Conservation (phyloP, 1,140 invertebrate species). For the Conus ventricosus region DNA sequence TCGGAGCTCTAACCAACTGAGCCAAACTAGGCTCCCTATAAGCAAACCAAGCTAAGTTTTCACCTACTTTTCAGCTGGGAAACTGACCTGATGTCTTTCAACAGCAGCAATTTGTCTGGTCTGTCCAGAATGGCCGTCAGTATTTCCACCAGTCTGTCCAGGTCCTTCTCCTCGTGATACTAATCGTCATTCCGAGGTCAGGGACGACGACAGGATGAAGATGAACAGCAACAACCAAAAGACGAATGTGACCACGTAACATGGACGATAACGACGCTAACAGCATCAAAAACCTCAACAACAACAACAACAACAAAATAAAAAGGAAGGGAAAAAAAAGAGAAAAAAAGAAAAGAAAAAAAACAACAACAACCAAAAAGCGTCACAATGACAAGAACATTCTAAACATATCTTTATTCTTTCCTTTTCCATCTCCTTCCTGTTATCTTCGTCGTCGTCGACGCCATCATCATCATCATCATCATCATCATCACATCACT, state of each 20-base stretch:
- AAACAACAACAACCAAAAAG: too few species aligned
- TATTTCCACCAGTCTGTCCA: constrained; percentile 52
- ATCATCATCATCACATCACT: not conserved
- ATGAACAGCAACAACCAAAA: not conserved
- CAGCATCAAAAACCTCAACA: not conserved
- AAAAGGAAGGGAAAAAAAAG: not conserved
- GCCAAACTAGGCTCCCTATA: too few species aligned
- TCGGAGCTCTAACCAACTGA: too few species aligned
- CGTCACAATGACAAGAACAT: too few species aligned
- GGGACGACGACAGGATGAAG: not conserved
- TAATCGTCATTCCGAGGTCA: constrained; percentile 20
- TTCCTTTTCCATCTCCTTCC: too few species aligned
- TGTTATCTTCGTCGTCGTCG: too few species aligned
- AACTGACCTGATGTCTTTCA: constrained; percentile 58
- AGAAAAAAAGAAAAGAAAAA: not conserved
- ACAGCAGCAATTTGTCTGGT: constrained; percentile 55
- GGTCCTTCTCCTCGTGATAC: constrained; percentile 55
- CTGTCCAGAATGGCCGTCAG: constrained; percentile 53
- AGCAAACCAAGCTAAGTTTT: too few species aligned
- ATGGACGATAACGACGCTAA: not conserved
- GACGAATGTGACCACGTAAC: too few species aligned
- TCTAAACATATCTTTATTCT: too few species aligned
- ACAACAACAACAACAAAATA: not conserved
- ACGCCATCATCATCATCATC: not conserved
- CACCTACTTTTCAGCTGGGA: too few species aligned